Base-by-base conservation (phyloP, 2,113 vertebrate species). In the Emydocephalus ijimae region DNA sequence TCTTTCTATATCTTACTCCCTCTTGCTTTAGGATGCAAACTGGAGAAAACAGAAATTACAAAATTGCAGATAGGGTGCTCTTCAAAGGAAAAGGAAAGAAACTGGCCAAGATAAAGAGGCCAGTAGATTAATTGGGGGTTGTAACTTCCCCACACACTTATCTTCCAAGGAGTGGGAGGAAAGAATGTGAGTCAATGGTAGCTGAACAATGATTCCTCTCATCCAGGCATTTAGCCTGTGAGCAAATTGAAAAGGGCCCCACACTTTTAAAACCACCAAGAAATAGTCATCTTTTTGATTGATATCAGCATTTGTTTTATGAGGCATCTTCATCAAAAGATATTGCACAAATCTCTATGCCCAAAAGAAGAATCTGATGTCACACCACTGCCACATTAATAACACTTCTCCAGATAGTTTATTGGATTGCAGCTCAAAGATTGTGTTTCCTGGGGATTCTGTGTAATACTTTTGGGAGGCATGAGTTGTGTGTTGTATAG, bases 221-320 rank as follows among this genome's bases (percentile, higher is more conserved):
- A 85, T 56, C 34, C 89, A 89, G 0, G 0, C 0, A 0, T 11
- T 69, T 0, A 0, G 81, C 88, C 69, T 45, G 9, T 87, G 87
- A 45, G 88, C 43, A 52, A 89, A 59, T 88, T 87, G 89, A 90
- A 94, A 94, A 29, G 29, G 24, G 2, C 6, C 8, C 34, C 39
- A 45, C 0, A 8, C n/a, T 64, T 26, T 94, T 94, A 91, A 11
- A 94, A 87, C 20, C 18, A 29, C n/a, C 0, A 2, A 0, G 92
- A 81, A 93, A 43, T 52, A 11, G 29, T 90, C 57, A 55, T 88
- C 74, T 64, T 54, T 26, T 92, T 92, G 93, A 94, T 93, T 96
- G 93, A 96, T 95, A 92, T 18, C 92, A 95, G 92, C 54, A 54
- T 94, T 96, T 95, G 94, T 92, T 94, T 97, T 95, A 92, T 20